Base-by-base conservation (phyloP, 2,113 vertebrate genomes). In the Callaeas wilsoni region DNA sequence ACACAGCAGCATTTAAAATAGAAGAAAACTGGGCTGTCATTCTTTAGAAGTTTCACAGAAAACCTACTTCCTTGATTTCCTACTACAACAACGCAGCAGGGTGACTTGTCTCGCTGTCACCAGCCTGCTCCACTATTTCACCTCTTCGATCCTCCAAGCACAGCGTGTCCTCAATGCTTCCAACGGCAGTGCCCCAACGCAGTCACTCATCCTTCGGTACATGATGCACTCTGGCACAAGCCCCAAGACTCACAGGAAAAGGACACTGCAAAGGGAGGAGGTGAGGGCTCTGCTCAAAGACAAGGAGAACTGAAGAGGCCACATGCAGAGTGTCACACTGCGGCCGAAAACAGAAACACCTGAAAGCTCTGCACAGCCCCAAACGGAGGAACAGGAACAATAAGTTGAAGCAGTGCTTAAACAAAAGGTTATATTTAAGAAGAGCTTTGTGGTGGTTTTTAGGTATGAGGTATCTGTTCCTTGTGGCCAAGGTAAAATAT, bases 81-180 rank as follows among this genome's bases (percentile, higher is more conserved):
- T 57, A 12, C 39, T 29, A 74, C 19, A 57, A 32, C 46, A 47
- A 19, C 1, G 0, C 80, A 63, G 71, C 69, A 79, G 73, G 73
- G 69, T n/a, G n/a, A 60, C 69, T 68, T 44, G 70, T 52, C 65
- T 20, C 84, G 62, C 84, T 71, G 35, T 49, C 87, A 81, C 42
- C 64, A 87, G 56, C 62, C 60, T 52, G 56, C 52, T 81, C 52
- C 56, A 8, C 60, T 50, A 2, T 75, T 74, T 70, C 77, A 59
- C 64, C 60, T 81, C 44, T 39, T 52, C 60, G n/a, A 2, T 9
- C 25, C 76, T n/a, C 37, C 55, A 33, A 92, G 50, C 42, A 70
- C 68, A 62, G 9, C 0, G 0, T 44, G 83, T 52, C 53, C 79
- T 41, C n/a, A n/a, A 0, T 5, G 22, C 33, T 64, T n/a, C 49